Conservation (phyloP, 2,113 vertebrate species). For the Bufo bufo region DNA sequence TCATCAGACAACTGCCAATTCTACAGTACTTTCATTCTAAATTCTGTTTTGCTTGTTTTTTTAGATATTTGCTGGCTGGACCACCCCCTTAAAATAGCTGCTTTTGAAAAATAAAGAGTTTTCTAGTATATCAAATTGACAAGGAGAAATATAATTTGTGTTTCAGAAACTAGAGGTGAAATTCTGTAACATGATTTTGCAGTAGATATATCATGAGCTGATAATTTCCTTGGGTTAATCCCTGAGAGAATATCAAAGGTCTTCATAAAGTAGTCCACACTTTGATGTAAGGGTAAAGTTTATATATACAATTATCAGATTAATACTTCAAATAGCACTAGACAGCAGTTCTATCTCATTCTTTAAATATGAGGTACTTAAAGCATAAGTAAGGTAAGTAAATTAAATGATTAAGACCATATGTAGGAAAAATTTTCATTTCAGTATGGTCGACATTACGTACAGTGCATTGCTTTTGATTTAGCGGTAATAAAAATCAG, state of each 20-base stretch:
- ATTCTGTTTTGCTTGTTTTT: too few species aligned
- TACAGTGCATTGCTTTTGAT: background rate
- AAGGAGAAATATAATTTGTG: background rate
- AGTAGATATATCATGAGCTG: background rate
- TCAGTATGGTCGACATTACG: background rate
- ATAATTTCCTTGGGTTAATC: slow-evolving; percentile 11
- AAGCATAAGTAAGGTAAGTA: background rate
- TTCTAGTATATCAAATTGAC: background rate
- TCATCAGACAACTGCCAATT: too few species aligned
- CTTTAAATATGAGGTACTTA: background rate
- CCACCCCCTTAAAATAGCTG: background rate
- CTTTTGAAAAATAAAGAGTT: too few species aligned
- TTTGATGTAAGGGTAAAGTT: slow-evolving; percentile 2
- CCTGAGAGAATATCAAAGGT: background rate
- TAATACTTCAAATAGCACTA: background rate
- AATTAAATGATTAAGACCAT: background rate
- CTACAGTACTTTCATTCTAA: too few species aligned
- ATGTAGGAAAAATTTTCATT: background rate
- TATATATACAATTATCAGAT: background rate
- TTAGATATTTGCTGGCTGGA: too few species aligned
- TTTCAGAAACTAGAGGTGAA: background rate
- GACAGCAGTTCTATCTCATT: background rate
- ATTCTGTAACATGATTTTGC: background rate
- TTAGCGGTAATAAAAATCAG: background rate
- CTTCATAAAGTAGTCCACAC: background rate